Percentiles rank a stretch among this genome's conserved stretches.
phyloP scores from a whole-genome alignment of 2,888 invertebrate species.

The Leptopterna dolabrata region DNA sequence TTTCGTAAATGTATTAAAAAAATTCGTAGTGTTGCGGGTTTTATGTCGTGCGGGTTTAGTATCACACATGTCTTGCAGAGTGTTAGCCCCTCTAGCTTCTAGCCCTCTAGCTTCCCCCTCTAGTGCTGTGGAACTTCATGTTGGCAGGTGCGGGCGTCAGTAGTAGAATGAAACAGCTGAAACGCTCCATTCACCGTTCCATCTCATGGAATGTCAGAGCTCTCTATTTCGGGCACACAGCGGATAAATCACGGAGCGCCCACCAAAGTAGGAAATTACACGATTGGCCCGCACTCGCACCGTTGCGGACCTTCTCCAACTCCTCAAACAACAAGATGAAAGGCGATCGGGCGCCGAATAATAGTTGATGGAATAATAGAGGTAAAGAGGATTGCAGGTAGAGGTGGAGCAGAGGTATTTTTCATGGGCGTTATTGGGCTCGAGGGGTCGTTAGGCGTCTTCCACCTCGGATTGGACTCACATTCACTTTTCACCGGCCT shows the following conservation, averaged over 20 bases:
- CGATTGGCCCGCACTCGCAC: not conserved
- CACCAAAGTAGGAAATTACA: not conserved
- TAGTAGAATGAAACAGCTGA: too few species aligned
- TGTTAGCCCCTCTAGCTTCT: too few species aligned
- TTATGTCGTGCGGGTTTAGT: too few species aligned
- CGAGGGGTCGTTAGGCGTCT: not conserved
- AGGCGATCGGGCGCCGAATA: not conserved
- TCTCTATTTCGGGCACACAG: not conserved
- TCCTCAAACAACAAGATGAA: not conserved
- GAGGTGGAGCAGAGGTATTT: too few species aligned
- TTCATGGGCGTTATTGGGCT: not conserved
- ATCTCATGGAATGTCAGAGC: not conserved
- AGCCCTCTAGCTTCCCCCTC: too few species aligned
- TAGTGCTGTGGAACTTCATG: too few species aligned
- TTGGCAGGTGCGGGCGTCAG: too few species aligned
- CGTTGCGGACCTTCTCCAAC: not conserved
- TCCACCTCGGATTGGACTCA: not conserved
- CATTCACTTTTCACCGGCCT: not conserved
- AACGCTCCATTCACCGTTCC: not conserved
- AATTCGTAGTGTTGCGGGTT: too few species aligned
- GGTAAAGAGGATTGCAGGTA: too few species aligned
- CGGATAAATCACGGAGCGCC: not conserved
- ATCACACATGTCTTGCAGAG: too few species aligned
- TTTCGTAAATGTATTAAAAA: too few species aligned
- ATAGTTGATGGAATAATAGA: too few species aligned